A percentile compares a stretch with the other conserved stretches of the same genome.
Evolutionary conservation across 2,888 invertebrate genomes (phyloP).

Genomic region (Nudaria mundana): DNA sequence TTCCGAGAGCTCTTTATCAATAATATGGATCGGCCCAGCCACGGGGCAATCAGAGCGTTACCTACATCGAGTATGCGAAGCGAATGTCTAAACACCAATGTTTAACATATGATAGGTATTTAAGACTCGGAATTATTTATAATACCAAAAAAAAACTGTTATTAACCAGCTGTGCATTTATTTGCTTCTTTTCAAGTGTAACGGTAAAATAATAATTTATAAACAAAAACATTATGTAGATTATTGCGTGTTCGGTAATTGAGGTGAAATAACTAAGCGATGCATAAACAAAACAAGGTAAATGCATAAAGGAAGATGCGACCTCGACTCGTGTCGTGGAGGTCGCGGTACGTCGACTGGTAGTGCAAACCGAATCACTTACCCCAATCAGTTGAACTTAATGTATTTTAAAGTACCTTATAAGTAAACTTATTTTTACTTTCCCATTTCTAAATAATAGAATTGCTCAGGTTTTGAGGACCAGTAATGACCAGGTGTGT

Average conservation of each 20-base stretch:
- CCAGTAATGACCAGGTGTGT: constrained; percentile 7
- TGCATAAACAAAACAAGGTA: constrained; percentile 45
- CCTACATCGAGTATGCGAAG: constrained; percentile 40
- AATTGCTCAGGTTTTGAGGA: constrained; percentile 5
- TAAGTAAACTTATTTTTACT: constrained; percentile 34
- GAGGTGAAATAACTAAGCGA: constrained; percentile 25
- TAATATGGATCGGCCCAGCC: constrained; percentile 39
- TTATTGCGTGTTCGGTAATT: constrained; percentile 16
- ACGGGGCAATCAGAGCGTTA: constrained; percentile 48
- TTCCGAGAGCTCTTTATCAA: constrained; percentile 44
- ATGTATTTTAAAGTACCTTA: constrained; percentile 37
- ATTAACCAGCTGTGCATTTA: constrained; percentile 15
- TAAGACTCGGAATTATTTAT: too few relatives aligned
- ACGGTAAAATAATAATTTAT: background rate
- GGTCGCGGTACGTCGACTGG: constrained; percentile 36
- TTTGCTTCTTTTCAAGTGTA: constrained; percentile 13
- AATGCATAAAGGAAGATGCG: constrained; percentile 58
- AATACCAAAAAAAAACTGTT: too few relatives aligned
- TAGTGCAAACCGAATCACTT: constrained; percentile 32
- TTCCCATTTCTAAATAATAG: constrained; percentile 15
- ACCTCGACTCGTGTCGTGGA: constrained; percentile 52
- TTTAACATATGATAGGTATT: constrained; percentile 12
- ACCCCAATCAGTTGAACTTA: constrained; percentile 44
- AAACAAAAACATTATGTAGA: constrained; percentile 17
- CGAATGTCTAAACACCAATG: constrained; percentile 29